Evolutionary conservation across 2,797 vertebrate species (phyloP), one percentile per base, ranked within the genome.

Genomic region (Decapterus maruadsi): DNA sequence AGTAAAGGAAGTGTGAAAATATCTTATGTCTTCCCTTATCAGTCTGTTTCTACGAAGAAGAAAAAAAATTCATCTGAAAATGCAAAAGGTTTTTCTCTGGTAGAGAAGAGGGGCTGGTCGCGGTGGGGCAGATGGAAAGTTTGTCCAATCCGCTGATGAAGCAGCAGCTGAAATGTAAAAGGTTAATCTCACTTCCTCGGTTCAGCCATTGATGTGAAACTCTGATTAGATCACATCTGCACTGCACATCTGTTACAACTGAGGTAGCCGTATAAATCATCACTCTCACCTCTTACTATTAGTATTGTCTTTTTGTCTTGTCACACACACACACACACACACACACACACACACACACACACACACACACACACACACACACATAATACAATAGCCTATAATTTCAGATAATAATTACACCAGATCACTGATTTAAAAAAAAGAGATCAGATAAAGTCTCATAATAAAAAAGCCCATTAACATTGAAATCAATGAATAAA

Each of bases 161-260:
- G 6, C 31, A 34, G 31, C 31, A 3, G 64, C 22, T 17, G 16
- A 60, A 43, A 68, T 12, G 54, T 55, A 26, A 69, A 80, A 82
- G 69, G 80, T 78, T 87, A 76, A 56, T 87, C 74, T 88, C 81
- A 90, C 82, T 90, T 92, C 91, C 88, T 42, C 56, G 9, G 3
- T 43, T 20, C 0, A 9, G 42, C 11, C 36, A 29, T 6, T 20
- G 68, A 84, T 77, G 42, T 67, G 74, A 86, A 80, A 82, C 78
- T 11, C 26, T 68, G 70, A 83, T 78, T 66, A 71, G 17, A 42
- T 16, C 40, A 8, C 26, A 31, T 60, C 26, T 26, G 26, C 26
- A 26, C 31, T 13, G 31, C 31, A 34, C 31, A 34, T 34, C 31
- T 34, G 31, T 5, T 6, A 34, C 31, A 34, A 34, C 31, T 34